Conservation (phyloP, 1,140 invertebrate genomes). For the Dendroctonus valens region DNA sequence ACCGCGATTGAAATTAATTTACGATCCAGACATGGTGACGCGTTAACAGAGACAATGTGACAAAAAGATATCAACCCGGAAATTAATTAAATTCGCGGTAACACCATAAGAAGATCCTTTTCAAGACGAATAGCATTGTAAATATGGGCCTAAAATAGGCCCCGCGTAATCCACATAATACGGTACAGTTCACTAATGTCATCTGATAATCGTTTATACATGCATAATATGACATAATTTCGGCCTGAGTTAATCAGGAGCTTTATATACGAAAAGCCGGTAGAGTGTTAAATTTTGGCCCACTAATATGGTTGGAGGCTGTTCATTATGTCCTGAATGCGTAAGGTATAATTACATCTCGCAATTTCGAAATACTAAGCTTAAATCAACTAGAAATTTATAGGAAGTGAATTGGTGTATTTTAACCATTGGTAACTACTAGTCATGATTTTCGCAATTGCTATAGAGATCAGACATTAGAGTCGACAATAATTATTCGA, state of each 20-base stretch:
- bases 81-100: conserved; percentile 23
- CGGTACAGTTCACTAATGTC: conserved; percentile 30
- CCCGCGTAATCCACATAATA: conserved; percentile 22
- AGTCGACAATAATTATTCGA: too few relatives aligned
- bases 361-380: too few relatives aligned
- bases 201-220: conserved; percentile 30
- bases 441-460: too few relatives aligned
- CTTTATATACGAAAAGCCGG: conserved; percentile 21
- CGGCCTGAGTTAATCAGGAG: conserved; percentile 24
- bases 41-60: conserved; percentile 20
- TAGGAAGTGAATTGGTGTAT: too few relatives aligned
- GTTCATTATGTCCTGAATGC: conserved; percentile 9
- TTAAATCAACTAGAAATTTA: too few relatives aligned
- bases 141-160: conserved; percentile 14
- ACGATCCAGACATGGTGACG: background rate
- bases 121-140: conserved; percentile 15
- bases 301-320: conserved; percentile 7
- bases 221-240: conserved; percentile 30
- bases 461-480: too few relatives aligned
- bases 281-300: conserved; percentile 17
- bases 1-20: too few relatives aligned
- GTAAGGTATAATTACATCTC: conserved; percentile 7
- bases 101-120: conserved; percentile 25
- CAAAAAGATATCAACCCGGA: conserved; percentile 20
- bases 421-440: too few relatives aligned